Evolutionary conservation across 1,140 invertebrate species (phyloP).

Genomic region (Papilio helenus): DNA sequence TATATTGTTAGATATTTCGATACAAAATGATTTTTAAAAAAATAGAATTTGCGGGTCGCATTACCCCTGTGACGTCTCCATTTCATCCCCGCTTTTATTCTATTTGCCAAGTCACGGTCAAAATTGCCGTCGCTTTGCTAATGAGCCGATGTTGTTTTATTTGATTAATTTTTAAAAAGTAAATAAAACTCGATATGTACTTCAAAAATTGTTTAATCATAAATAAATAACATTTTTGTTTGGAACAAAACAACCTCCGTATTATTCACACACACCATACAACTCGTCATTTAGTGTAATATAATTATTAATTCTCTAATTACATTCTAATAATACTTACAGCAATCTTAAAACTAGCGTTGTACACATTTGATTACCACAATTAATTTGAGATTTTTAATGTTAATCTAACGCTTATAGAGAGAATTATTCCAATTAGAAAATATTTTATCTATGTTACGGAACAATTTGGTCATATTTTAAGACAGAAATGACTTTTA

Average conservation of each 20-base stretch:
- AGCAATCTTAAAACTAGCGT: conserved; percentile 78
- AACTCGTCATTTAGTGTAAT: conserved; percentile 79
- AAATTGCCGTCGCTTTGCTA: too few relatives aligned
- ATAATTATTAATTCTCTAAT: conserved; percentile 80
- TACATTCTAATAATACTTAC: conserved; percentile 82
- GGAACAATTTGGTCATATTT: conserved; percentile 66
- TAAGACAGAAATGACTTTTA: conserved; percentile 36
- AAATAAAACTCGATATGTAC: conserved; percentile 46
- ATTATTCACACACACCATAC: conserved; percentile 81
- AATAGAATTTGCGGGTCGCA: not conserved
- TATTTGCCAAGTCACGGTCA: too few relatives aligned
- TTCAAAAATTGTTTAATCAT: conserved; percentile 82
- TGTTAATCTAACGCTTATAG: conserved; percentile 77
- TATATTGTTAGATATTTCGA: too few relatives aligned
- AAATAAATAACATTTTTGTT: conserved; percentile 83
- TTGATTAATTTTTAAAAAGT: conserved; percentile 35
- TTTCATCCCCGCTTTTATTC: too few relatives aligned
- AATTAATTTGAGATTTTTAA: conserved; percentile 81
- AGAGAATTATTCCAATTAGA: conserved; percentile 78
- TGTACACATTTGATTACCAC: conserved; percentile 81
- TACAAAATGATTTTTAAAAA: too few relatives aligned
- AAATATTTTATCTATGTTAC: conserved; percentile 64
- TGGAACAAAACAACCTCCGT: conserved; percentile 82
- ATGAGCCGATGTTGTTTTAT: too few relatives aligned
- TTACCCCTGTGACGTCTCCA: too few relatives aligned